Evolutionary conservation across 2,797 vertebrate species (phyloP), one percentile per base, ranked within the genome.

Genomic region (Crocodylus rhombifer): DNA sequence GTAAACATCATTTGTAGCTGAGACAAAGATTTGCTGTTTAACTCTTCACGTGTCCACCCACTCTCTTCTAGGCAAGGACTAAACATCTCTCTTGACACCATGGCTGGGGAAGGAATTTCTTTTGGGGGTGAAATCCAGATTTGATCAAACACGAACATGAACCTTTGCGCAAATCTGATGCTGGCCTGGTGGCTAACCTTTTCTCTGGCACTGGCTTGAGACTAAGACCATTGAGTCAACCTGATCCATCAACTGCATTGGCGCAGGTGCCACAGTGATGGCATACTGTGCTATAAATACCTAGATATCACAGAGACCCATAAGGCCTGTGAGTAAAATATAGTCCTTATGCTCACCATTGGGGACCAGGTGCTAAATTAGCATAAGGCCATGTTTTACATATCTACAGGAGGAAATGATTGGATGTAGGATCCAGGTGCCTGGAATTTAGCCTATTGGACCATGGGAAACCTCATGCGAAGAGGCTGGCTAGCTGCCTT

Each of bases 1-100:
- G 15, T 92, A 92, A 97, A 91, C 71, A 84, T 60, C 64, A 95
- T 87, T 94, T 95, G 82, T 36, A 65, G 51, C 8, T 25, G 88
- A 95, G 60, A 33, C 87, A 88, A 84, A 82, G 30, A 57, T 12
- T n/a, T 28, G 21, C 28, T 33, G 51, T 95, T n/a, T 91, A 94
- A 88, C 75, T 88, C 86, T 87, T 96, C 81, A 90, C 26, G 60
- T 8, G 26, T 82, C 84, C 55, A 42, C 15, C 2, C 0, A 2
- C 78, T 2, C 2, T 21, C 42, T 79, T 84, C n/a, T 42, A 56
- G 60, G 28, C 0, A 2, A 26, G 73, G 62, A 88, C 14, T 2
- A 80, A 36, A 81, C 61, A 83, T 62, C 0, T 7, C 78, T 56
- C 57, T 1, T 28, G 55, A 25, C 28, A 23, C 12, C 4, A 21